Conservation (phyloP, 1,140 invertebrate genomes). For the Solenopsis fugax region DNA sequence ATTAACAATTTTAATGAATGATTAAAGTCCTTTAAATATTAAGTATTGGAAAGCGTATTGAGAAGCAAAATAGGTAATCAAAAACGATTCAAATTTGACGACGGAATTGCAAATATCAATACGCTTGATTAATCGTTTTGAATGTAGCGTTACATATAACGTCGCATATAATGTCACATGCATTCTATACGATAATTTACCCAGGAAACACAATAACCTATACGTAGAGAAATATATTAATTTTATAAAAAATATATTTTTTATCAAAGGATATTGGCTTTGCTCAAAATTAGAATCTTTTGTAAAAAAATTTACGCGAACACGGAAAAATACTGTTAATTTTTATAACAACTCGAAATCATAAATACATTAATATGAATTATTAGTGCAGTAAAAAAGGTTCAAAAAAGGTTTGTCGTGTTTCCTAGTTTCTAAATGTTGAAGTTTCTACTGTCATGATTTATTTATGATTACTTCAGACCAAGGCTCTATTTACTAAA, state of each 20-base stretch:
- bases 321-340: neutral
- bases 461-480: neutral
- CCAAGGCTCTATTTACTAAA: slow-evolving; percentile 27
- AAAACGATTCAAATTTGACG: slow-evolving; percentile 3
- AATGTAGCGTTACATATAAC: neutral
- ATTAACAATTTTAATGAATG: slow-evolving; percentile 34
- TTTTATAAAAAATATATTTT: neutral
- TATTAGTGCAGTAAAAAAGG: neutral
- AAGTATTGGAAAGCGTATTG: slow-evolving; percentile 3
- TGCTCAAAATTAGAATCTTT: neutral
- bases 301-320: neutral
- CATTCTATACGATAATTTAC: neutral
- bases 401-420: neutral
- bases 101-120: slow-evolving; percentile 21
- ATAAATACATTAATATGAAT: neutral
- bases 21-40: slow-evolving; percentile 14
- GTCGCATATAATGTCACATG: slow-evolving; percentile 6
- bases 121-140: neutral
- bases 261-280: neutral
- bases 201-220: too few species aligned
- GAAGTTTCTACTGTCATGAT: neutral
- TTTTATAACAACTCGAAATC: neutral
- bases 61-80: neutral
- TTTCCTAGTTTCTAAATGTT: neutral
- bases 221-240: neutral